Percentiles rank a stretch among this genome's conserved stretches.
phyloP scores from a whole-genome alignment of 2,888 invertebrate species.

The Drosophila villosipedis region DNA sequence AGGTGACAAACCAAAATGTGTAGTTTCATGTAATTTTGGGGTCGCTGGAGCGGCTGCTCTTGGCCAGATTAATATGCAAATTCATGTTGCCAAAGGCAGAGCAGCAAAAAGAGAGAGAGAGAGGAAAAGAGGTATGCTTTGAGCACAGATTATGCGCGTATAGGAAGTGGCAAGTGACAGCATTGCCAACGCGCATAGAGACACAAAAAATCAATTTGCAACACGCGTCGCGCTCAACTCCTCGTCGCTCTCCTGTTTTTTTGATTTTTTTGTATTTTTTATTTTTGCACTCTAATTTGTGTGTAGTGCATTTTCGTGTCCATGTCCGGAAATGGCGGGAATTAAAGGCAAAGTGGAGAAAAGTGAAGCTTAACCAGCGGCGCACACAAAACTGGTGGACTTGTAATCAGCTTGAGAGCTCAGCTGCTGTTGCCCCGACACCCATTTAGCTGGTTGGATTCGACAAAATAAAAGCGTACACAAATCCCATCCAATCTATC shows the following conservation, averaged over 20 bases:
- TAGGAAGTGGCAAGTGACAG: constrained; percentile 21
- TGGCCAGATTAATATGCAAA: constrained; percentile 75
- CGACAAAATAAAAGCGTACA: constrained; percentile 44
- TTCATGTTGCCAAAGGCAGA: constrained; percentile 39
- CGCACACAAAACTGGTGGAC: constrained; percentile 12
- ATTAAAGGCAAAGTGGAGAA: constrained; percentile 57
- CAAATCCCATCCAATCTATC: constrained; percentile 77
- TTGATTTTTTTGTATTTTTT: neutral
- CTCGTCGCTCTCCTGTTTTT: constrained; percentile 9
- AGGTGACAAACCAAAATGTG: constrained; percentile 82
- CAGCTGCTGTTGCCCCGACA: constrained; percentile 24
- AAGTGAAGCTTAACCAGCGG: constrained; percentile 39
- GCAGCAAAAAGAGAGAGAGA: neutral
- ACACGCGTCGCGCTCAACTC: constrained; percentile 26
- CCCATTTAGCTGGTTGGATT: constrained; percentile 33
- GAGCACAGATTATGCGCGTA: constrained; percentile 49
- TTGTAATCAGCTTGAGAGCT: constrained; percentile 61
- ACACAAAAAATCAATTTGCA: constrained; percentile 71
- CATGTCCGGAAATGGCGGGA: constrained; percentile 51
- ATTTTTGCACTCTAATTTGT: constrained; percentile 60
- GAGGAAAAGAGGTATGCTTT: constrained; percentile 36
- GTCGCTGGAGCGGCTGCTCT: constrained; percentile 46
- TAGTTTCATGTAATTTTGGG: constrained; percentile 73
- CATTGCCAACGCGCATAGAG: constrained; percentile 20
- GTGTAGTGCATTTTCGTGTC: constrained; percentile 74